Percentiles rank a stretch among this genome's conserved stretches.
phyloP scores from a whole-genome alignment of 2,888 invertebrate species.

The Cheilosia vulpina region DNA sequence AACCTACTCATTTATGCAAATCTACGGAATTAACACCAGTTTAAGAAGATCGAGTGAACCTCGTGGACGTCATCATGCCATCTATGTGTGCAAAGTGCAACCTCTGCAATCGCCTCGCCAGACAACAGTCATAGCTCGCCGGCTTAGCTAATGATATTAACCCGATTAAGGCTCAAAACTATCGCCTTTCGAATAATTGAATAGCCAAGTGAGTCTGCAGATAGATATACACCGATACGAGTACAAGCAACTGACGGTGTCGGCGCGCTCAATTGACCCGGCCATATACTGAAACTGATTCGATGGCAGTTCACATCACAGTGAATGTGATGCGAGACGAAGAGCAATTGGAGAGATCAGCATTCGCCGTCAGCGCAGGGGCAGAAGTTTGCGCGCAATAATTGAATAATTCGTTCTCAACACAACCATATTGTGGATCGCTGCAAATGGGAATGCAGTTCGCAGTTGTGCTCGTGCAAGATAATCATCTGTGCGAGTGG shows the following conservation, averaged over 20 bases:
- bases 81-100: slow-evolving; percentile 2
- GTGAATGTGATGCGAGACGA: not conserved
- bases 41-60: slow-evolving; percentile 14
- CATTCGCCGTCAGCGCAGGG: not conserved
- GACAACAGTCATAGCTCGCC: slow-evolving; percentile 18
- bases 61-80: slow-evolving; percentile 17
- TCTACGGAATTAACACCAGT: slow-evolving; percentile 42
- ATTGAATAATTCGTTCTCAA: slow-evolving; percentile 60
- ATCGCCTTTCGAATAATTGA: slow-evolving; percentile 52
- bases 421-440: slow-evolving; percentile 12
- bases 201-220: slow-evolving; percentile 35
- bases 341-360: slow-evolving; percentile 7
- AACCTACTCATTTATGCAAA: slow-evolving; percentile 40
- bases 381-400: slow-evolving; percentile 12
- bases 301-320: slow-evolving; percentile 27
- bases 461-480: slow-evolving; percentile 5
- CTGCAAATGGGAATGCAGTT: slow-evolving; percentile 15
- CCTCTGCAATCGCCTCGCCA: slow-evolving; percentile 16
- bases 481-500: slow-evolving; percentile 48
- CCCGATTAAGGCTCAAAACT: slow-evolving; percentile 56
- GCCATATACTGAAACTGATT: slow-evolving; percentile 40
- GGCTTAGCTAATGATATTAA: slow-evolving; percentile 47
- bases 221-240: not conserved
- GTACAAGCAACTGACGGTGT: slow-evolving; percentile 5
- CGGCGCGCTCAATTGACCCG: slow-evolving; percentile 43